A percentile compares a stretch with the other conserved stretches of the same genome.
These are phyloP conservation scores for Barypeithes pellucidus DNA, from an alignment of 2,888 invertebrate species.

Conservation along the genomic window DNA sequence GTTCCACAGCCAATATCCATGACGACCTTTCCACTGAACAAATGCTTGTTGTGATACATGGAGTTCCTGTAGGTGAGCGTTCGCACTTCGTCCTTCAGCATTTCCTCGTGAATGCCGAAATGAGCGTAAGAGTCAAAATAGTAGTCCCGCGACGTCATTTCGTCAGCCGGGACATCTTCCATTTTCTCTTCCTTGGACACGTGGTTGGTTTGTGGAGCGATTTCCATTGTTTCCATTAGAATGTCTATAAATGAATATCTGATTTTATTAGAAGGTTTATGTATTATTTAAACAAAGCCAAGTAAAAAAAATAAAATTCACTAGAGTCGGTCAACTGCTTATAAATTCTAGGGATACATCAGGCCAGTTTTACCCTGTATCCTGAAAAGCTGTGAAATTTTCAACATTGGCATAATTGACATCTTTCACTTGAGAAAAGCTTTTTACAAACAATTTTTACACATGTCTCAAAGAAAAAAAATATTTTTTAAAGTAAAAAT, in stretches of 20 bases:
- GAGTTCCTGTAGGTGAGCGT: constrained; percentile 98
- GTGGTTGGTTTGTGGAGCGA: constrained; percentile 66
- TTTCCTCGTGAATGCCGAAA: constrained; percentile 99
- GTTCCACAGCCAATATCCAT: constrained; percentile 98
- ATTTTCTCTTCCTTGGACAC: constrained; percentile 63
- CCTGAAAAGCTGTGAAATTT: too few species aligned
- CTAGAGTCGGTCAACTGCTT: too few species aligned
- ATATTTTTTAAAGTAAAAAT: too few species aligned
- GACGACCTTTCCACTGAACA: constrained; percentile 94
- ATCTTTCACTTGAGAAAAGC: too few species aligned
- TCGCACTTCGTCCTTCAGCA: constrained; percentile 99
- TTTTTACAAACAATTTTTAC: too few species aligned
- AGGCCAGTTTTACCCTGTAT: too few species aligned
- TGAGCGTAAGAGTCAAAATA: constrained; percentile 99
- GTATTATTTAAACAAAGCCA: too few species aligned
- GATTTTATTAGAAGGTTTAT: too few species aligned
- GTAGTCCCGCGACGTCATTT: constrained; percentile 99
- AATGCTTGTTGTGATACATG: constrained; percentile 99
- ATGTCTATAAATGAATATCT: neutral
- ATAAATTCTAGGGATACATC: too few species aligned
- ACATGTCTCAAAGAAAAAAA: too few species aligned
- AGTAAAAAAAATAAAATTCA: too few species aligned
- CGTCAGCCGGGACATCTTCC: constrained; percentile 82
- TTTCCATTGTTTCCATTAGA: constrained; percentile 71
- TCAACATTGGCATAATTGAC: too few species aligned